Evolutionary conservation across 2,113 vertebrate species (phyloP).

Genomic region (Arizona elegans): DNA sequence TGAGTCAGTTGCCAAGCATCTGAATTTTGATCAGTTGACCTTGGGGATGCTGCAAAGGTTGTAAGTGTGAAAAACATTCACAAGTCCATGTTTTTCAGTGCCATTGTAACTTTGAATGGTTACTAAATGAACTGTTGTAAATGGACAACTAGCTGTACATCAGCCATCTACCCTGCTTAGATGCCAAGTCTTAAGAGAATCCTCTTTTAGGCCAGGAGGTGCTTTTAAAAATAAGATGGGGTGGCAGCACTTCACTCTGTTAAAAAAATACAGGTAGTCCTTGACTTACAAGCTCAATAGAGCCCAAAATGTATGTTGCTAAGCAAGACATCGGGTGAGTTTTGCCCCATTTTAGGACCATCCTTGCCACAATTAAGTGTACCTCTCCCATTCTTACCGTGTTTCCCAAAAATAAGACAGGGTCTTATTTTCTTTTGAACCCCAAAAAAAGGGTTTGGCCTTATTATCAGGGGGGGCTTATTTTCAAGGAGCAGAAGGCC

Average conservation of each 20-base stretch:
- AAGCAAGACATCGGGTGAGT: too few species aligned
- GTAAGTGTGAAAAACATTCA: too few species aligned
- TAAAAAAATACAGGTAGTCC: neutral
- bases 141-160: neutral
- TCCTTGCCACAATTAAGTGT: too few species aligned
- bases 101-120: neutral
- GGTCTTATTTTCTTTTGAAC: too few species aligned
- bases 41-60: neutral
- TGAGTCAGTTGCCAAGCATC: neutral
- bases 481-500: too few species aligned
- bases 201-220: neutral
- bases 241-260: neutral
- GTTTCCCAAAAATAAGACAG: too few species aligned
- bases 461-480: too few species aligned
- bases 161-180: neutral
- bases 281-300: too few species aligned
- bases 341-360: too few species aligned
- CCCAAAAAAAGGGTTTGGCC: too few species aligned
- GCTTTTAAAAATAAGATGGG: neutral
- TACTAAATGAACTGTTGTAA: neutral
- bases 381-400: too few species aligned
- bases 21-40: neutral
- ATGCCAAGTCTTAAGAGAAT: neutral
- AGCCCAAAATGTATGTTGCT: too few species aligned
- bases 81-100: neutral